Base-by-base conservation (phyloP, 2,888 invertebrate species). In the Brachyopa scutellaris region DNA sequence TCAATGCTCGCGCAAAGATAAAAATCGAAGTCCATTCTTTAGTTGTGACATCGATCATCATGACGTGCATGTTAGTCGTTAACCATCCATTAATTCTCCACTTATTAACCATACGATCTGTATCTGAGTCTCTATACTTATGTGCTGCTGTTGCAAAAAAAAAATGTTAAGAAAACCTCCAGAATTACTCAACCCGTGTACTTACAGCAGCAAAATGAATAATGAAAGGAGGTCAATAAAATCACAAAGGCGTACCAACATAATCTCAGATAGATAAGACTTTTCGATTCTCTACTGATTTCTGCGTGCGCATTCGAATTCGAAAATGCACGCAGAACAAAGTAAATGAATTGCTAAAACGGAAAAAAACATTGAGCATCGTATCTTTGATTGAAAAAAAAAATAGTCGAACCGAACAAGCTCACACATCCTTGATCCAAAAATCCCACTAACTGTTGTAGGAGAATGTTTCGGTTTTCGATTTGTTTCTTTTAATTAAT, bases 191-290 rank as follows among this genome's bases (percentile, higher is more conserved):
- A 67, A 59, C 19, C n/a, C 11, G 33, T 55, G 49, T 9, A 33
- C 5, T 2, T 17, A 31, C 66, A 23, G 29, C 17, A 17, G 11
- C 19, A 53, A 74, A 74, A 59, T 57, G 36, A 76, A 70, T 62
- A 80, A 76, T 38, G 80, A 80, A 80, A 80, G 74, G 80, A 80
- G 76, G 80, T 80, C 80, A 80, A 53, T 76, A 59, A 53, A 67
- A 74, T 36, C 61, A 73, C 79, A 61, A 73, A 55, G 40, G 47
- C 47, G 53, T 62, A 62, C 45, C 38, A 51, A 15, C 31, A n/a
- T 57, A n/a, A n/a, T 29, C 40, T 2, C 9, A n/a, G 38, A 17
- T 13, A 76, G 57, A 67, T 59, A 47, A 47, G 36, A 57, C 51
- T 26, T 45, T 26, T 51, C 47, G 38, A 19, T 9, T 19, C 7